phyloP scores from a whole-genome alignment of 2,797 vertebrate species.

The Emys orbicularis region DNA sequence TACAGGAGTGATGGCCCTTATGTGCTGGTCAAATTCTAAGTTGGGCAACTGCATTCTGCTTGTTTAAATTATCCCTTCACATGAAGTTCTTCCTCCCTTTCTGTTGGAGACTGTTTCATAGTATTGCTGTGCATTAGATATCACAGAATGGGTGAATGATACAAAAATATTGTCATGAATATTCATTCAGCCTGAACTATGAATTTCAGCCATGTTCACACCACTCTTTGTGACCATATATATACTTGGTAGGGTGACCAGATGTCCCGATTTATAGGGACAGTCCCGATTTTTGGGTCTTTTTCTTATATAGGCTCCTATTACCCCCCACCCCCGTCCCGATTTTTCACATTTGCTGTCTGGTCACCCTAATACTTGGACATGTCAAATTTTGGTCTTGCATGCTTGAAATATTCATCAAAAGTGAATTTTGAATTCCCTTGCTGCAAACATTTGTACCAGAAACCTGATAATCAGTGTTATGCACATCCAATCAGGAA shows the following conservation, averaged over 20 bases:
- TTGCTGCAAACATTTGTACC: not conserved
- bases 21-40: not conserved
- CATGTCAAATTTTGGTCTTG: not conserved
- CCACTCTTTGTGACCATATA: not conserved
- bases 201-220: not conserved
- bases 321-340: too few species aligned
- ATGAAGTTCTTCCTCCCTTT: not conserved
- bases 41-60: not conserved
- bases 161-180: accelerated
- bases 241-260: too few species aligned
- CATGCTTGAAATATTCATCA: not conserved
- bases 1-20: not conserved
- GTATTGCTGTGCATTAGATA: not conserved
- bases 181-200: not conserved
- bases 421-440: not conserved
- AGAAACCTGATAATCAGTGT: not conserved
- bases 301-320: too few species aligned
- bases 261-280: too few species aligned
- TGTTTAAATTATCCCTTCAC: not conserved
- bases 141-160: not conserved
- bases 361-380: too few species aligned
- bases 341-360: too few species aligned
- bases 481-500: not conserved
- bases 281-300: too few species aligned
- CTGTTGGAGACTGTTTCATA: not conserved